Percentiles rank a stretch among this genome's conserved stretches.
Evolutionary conservation across 2,888 invertebrate genomes (phyloP).

Genomic region (Agrotis ipsilon): DNA sequence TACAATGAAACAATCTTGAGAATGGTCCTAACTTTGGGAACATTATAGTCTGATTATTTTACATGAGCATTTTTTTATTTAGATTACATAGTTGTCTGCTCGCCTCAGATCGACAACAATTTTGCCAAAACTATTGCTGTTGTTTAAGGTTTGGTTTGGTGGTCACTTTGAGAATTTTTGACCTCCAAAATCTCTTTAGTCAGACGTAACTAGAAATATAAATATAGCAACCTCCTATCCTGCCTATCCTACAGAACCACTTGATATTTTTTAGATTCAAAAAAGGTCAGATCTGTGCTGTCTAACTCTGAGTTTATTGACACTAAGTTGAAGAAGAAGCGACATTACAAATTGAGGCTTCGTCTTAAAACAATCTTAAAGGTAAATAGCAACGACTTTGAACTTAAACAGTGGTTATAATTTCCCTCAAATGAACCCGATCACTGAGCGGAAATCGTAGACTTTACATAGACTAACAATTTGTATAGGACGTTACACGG

Average conservation of each 20-base stretch:
- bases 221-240: too few relatives aligned
- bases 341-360: neutral
- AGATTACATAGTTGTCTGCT: neutral
- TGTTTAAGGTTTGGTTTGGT: neutral
- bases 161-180: neutral
- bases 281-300: too few relatives aligned
- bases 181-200: neutral
- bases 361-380: neutral
- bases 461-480: constrained; percentile 5
- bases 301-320: too few relatives aligned
- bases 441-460: constrained; percentile 4
- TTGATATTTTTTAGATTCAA: too few relatives aligned
- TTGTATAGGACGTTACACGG: constrained; percentile 22
- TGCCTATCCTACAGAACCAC: too few relatives aligned
- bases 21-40: neutral
- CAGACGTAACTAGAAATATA: neutral
- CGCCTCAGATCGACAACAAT: neutral
- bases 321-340: too few relatives aligned
- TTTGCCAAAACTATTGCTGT: neutral
- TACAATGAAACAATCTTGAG: neutral
- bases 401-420: neutral
- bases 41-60: neutral
- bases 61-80: too few relatives aligned
- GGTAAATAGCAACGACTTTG: neutral
- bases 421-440: neutral